A percentile compares a stretch with the other conserved stretches of the same genome.
These are phyloP conservation scores for Orussus abietinus DNA, from an alignment of 1,140 invertebrate species.

Conservation along the genomic window DNA sequence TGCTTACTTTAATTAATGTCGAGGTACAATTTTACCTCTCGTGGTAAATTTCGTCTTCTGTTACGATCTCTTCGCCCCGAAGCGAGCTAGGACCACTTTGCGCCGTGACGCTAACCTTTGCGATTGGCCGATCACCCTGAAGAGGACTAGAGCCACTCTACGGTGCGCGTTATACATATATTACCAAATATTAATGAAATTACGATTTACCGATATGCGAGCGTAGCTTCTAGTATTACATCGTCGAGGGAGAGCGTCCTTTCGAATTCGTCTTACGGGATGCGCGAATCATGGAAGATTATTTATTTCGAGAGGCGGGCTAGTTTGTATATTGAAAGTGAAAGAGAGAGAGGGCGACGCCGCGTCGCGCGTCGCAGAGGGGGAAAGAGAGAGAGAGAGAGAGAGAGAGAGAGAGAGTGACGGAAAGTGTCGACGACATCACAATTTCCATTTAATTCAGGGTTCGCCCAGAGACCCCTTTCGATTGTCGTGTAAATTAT, in stretches of 20 bases:
- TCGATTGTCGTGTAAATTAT: constrained; percentile 40
- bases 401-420: constrained; percentile 22
- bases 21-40: too few species aligned
- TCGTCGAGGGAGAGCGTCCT: constrained; percentile 27
- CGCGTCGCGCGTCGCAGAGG: too few species aligned
- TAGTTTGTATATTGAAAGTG: constrained; percentile 17
- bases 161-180: constrained; percentile 31
- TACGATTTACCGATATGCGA: constrained; percentile 37
- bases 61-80: neutral
- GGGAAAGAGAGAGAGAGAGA: constrained; percentile 19
- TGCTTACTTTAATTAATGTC: too few species aligned
- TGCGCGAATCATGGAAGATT: constrained; percentile 24
- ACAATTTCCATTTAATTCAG: constrained; percentile 46
- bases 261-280: constrained; percentile 28
- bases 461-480: constrained; percentile 43
- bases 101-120: constrained; percentile 25
- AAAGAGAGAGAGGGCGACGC: constrained; percentile 18
- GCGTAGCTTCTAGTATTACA: constrained; percentile 27
- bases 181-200: constrained; percentile 33
- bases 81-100: constrained; percentile 7
- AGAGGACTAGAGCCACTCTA: constrained; percentile 8
- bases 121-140: neutral
- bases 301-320: constrained; percentile 32
- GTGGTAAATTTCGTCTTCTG: neutral
- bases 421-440: constrained; percentile 24